Base-by-base conservation (phyloP, 2,888 invertebrate species). In the Xylota segnis region DNA sequence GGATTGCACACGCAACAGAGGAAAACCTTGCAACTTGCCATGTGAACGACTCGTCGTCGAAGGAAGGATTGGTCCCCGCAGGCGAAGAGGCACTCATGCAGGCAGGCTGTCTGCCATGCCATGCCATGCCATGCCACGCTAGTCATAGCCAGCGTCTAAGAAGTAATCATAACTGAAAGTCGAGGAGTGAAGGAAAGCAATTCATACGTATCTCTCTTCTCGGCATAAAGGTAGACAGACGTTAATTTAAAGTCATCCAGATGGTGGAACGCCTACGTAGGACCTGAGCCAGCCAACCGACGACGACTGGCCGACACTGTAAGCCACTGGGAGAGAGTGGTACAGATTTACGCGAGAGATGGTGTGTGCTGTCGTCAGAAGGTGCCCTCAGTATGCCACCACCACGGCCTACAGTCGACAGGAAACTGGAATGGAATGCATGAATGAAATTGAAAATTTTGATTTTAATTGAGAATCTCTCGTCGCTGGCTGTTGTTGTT, bases 381-480 rank as follows among this genome's bases (percentile, higher is more conserved):
- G 82, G 77, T 77, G 71, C 59, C 27, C 52, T 56, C 59, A 58
- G 18, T 50, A 27, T n/a, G 12, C 5, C 52, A 50, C 23, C 40
- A 45, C 45, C 2, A 29, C 74, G 34, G 52, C 75, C 84, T 59
- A 79, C 59, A 75, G 84, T 58, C 65, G 56, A 40, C 84, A 81
- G 84, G 81, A 84, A 84, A 84, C 84, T 84, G 81, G 59, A 27
- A 45, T 58, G 82, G 76, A 86, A 86, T 77, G 86, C 86, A 86
- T 86, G 86, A 86, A 86, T 86, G 86, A 86, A 86, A 86, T 63
- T 86, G 82, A 86, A 83, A 82, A 68, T 86, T 86, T 81, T 40
- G 72, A 82, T 77, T 86, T 86, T 86, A 86, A 86, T 86, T 86
- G 77, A 86, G 86, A 86, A 78, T 63, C 47, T 63, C 47, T 65